A percentile compares a stretch with the other conserved stretches of the same genome.
Evolutionary conservation across 1,140 invertebrate species (phyloP).

Genomic region (Ostrea edulis): DNA sequence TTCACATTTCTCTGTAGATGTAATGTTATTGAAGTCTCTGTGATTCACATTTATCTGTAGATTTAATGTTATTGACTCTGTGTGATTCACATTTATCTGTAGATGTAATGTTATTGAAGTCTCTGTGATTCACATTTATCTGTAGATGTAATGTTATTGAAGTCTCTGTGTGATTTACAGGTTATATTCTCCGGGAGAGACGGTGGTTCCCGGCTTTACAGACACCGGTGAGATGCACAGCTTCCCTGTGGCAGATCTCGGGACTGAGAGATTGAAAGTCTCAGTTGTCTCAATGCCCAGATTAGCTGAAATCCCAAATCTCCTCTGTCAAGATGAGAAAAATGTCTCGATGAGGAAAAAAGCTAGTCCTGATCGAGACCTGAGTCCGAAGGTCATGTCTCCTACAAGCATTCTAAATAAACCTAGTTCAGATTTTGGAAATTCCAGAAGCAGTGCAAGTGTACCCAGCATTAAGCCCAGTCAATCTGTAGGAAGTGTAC

Average conservation of each 20-base stretch:
- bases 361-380: neutral
- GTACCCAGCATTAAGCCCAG: neutral
- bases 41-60: no score
- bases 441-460: neutral
- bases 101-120: no score
- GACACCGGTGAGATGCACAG: constrained; percentile 88
- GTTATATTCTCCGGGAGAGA: constrained; percentile 82
- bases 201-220: constrained; percentile 83
- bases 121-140: no score
- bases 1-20: no score
- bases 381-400: neutral
- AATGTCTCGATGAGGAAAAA: constrained; percentile 10
- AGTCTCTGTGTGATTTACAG: constrained; percentile 69
- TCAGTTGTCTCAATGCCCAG: constrained; percentile 64
- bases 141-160: no score
- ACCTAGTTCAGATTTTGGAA: no score
- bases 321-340: constrained; percentile 34
- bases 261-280: constrained; percentile 58
- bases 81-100: no score
- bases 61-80: no score
- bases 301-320: constrained; percentile 57
- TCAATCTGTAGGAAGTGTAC: neutral
- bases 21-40: no score
- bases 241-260: constrained; percentile 87
- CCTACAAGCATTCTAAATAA: neutral